These are phyloP conservation scores for Anoplopoma fimbria DNA, from an alignment of 2,113 vertebrate genomes.

Conservation along the genomic window DNA sequence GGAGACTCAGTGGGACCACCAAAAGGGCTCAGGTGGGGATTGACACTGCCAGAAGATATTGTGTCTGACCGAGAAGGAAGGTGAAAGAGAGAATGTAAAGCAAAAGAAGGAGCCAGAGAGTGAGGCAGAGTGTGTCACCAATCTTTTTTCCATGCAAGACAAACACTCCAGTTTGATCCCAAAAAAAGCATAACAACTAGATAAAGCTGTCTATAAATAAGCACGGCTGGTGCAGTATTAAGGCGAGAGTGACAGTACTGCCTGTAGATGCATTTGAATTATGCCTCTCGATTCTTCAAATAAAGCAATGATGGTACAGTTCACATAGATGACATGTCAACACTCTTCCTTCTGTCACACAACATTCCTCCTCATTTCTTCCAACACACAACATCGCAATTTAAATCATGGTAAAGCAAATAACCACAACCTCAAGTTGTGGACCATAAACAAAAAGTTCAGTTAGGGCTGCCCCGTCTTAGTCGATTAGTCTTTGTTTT, in stretches of 20 bases:
- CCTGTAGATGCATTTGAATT: slow-evolving; percentile 55
- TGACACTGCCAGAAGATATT: slow-evolving; percentile 20
- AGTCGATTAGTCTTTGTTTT: not conserved
- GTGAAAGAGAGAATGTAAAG: slow-evolving; percentile 26
- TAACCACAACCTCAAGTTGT: slow-evolving; percentile 7
- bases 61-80: slow-evolving; percentile 15
- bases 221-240: slow-evolving; percentile 52
- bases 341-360: slow-evolving; percentile 21
- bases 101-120: not conserved
- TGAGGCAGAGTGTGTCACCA: slow-evolving; percentile 34
- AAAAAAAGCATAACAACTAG: slow-evolving; percentile 65
- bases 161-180: slow-evolving; percentile 62
- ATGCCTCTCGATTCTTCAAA: slow-evolving; percentile 39
- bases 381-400: slow-evolving; percentile 16
- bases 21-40: slow-evolving; percentile 42
- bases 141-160: slow-evolving; percentile 38
- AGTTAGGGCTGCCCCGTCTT: not conserved
- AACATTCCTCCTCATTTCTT: slow-evolving; percentile 25
- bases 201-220: slow-evolving; percentile 75
- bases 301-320: slow-evolving; percentile 37
- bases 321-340: slow-evolving; percentile 30
- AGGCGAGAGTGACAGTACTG: slow-evolving; percentile 51
- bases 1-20: slow-evolving; percentile 44
- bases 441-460: not conserved
- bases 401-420: slow-evolving; percentile 14